Evolutionary conservation across 2,888 invertebrate species (phyloP).

Genomic region (Cosmia trapezina): DNA sequence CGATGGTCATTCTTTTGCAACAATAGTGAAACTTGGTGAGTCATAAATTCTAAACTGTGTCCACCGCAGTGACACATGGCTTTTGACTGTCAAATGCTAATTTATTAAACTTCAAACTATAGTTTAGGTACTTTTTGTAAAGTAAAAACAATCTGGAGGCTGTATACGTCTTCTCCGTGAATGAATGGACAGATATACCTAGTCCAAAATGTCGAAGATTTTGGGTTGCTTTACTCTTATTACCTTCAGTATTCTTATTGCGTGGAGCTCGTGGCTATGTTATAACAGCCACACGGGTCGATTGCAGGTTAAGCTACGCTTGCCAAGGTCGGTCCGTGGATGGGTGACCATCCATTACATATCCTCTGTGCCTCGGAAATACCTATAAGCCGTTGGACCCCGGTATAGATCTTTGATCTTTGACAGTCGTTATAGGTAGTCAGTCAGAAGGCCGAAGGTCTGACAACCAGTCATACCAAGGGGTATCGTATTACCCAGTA

Average conservation of each 20-base stretch:
- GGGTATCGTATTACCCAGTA: not conserved
- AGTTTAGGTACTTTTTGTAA: not conserved
- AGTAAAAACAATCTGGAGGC: not conserved
- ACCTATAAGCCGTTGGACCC: not conserved
- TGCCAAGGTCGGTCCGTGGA: not conserved
- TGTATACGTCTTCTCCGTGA: not conserved
- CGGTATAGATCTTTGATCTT: not conserved
- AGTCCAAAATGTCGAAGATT: not conserved
- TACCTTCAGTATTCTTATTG: not conserved
- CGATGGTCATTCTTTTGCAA: conserved; percentile 52
- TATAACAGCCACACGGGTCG: not conserved
- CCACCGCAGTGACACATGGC: conserved; percentile 37
- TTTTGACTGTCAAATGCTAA: conserved; percentile 31
- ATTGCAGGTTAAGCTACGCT: not conserved
- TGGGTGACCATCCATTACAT: not conserved
- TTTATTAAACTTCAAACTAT: not conserved
- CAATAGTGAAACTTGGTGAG: conserved; percentile 57
- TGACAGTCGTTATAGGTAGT: not conserved
- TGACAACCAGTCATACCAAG: not conserved
- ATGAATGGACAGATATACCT: not conserved
- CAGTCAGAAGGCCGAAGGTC: not conserved
- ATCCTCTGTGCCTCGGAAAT: not conserved
- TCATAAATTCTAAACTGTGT: conserved; percentile 48
- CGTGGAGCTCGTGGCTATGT: not conserved
- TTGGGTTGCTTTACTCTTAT: not conserved